A percentile compares a stretch with the other conserved stretches of the same genome.
Conservation (phyloP, 2,888 invertebrate genomes). For the Drepana falcataria region DNA sequence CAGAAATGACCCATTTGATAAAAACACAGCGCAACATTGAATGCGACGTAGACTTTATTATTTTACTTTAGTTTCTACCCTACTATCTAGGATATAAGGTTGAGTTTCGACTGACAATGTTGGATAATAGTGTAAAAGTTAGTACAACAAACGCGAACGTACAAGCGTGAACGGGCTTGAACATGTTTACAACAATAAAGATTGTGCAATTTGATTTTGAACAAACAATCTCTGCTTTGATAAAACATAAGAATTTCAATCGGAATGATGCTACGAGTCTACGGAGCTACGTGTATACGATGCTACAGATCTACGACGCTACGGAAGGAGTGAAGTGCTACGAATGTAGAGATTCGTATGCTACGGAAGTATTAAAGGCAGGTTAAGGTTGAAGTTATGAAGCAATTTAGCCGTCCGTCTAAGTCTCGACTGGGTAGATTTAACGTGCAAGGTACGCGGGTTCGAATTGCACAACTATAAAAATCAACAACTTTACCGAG, state of each 20-base stretch:
- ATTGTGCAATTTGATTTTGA: neutral
- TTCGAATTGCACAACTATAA: too few relatives aligned
- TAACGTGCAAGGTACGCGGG: too few relatives aligned
- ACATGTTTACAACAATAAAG: slow-evolving; percentile 2
- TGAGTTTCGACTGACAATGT: neutral
- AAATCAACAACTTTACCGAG: too few relatives aligned
- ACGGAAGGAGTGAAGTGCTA: too few relatives aligned
- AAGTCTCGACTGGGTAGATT: too few relatives aligned
- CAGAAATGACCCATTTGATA: slow-evolving; percentile 12
- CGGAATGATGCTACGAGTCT: neutral
- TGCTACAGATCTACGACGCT: too few relatives aligned
- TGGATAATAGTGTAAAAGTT: slow-evolving; percentile 1
- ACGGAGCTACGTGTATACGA: neutral
- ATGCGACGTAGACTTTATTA: neutral
- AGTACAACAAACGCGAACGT: neutral
- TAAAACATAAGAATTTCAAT: neutral
- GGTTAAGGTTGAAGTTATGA: too few relatives aligned
- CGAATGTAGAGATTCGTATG: too few relatives aligned
- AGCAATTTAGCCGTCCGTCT: too few relatives aligned
- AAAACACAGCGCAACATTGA: slow-evolving; percentile 3
- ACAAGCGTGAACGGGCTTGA: slow-evolving; percentile 1
- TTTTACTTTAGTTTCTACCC: neutral
- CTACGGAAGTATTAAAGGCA: too few relatives aligned
- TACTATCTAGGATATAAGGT: neutral
- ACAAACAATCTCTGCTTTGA: neutral